phyloP scores from a whole-genome alignment of 2,888 invertebrate genomes.

The Caenorhabditis japonica region DNA sequence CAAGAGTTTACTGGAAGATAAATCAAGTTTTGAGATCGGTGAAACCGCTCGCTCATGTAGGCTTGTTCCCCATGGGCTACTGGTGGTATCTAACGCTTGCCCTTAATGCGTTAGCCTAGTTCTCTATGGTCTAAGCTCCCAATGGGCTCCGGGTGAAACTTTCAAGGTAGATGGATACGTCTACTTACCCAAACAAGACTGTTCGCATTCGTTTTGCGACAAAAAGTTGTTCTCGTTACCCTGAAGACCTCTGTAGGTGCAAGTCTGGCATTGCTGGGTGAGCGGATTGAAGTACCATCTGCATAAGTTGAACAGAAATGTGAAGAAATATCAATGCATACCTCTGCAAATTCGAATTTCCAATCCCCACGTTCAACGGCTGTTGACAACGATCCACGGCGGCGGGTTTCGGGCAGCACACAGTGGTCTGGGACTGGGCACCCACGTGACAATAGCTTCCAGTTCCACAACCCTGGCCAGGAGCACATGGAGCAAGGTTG shows the following conservation, averaged over 20 bases:
- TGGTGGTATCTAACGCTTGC: too few species aligned
- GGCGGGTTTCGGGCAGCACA: constrained; percentile 77
- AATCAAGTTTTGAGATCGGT: too few species aligned
- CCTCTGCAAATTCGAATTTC: constrained; percentile 74
- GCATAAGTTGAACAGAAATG: background rate
- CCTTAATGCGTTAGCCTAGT: too few species aligned
- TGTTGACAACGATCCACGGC: constrained; percentile 74
- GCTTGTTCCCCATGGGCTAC: too few species aligned
- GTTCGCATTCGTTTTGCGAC: constrained; percentile 70
- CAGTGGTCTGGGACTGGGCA: constrained; percentile 71
- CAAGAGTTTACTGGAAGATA: too few species aligned
- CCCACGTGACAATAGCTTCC: constrained; percentile 75
- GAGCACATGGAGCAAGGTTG: constrained; percentile 56
- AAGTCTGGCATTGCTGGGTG: constrained; percentile 71
- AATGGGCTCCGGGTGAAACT: too few species aligned
- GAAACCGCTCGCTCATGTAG: too few species aligned
- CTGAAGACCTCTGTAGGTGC: constrained; percentile 70
- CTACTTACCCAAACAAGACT: constrained; percentile 65
- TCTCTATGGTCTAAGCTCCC: too few species aligned
- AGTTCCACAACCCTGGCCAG: constrained; percentile 59
- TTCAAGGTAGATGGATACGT: too few species aligned
- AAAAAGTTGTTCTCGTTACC: constrained; percentile 76
- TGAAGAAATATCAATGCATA: too few species aligned
- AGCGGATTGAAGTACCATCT: constrained; percentile 76
- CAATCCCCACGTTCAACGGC: constrained; percentile 74